phyloP scores from a whole-genome alignment of 1,140 invertebrate genomes.

The Scaptomyza pallida region DNA sequence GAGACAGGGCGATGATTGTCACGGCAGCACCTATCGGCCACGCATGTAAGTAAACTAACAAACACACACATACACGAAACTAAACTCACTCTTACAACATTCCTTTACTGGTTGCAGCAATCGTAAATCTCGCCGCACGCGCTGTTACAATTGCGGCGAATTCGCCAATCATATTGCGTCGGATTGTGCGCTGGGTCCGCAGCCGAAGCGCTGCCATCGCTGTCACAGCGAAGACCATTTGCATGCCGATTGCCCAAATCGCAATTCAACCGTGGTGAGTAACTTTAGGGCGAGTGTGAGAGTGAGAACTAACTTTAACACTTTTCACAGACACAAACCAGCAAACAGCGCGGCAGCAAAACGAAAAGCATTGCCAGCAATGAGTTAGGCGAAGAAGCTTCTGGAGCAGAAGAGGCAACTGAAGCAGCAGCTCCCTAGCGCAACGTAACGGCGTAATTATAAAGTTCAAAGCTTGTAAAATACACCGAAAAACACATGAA shows the following conservation, averaged over 20 bases:
- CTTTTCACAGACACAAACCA: constrained; percentile 50
- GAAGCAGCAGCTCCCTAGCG: neutral
- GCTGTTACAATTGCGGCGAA: constrained; percentile 96
- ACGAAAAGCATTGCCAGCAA: constrained; percentile 42
- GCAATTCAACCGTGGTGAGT: constrained; percentile 58
- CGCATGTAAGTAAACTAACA: constrained; percentile 71
- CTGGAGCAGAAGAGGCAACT: neutral
- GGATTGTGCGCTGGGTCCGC: constrained; percentile 92
- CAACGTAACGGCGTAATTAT: constrained; percentile 16
- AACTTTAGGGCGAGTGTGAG: neutral
- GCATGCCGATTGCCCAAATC: constrained; percentile 91
- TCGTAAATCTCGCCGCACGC: constrained; percentile 93
- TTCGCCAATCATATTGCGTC: constrained; percentile 95
- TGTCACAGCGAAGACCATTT: constrained; percentile 94
- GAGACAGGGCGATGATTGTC: constrained; percentile 89
- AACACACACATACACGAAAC: neutral
- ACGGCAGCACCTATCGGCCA: constrained; percentile 90
- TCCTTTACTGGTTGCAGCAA: constrained; percentile 60
- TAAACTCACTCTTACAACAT: neutral
- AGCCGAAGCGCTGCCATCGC: constrained; percentile 94
- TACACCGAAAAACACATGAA: constrained; percentile 17
- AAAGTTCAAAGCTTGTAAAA: constrained; percentile 75
- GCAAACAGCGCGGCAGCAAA: constrained; percentile 26
- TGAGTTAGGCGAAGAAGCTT: constrained; percentile 25
- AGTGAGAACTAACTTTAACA: neutral